phyloP scores from a whole-genome alignment of 2,113 vertebrate species.

The Cricetomys ansorgei region DNA sequence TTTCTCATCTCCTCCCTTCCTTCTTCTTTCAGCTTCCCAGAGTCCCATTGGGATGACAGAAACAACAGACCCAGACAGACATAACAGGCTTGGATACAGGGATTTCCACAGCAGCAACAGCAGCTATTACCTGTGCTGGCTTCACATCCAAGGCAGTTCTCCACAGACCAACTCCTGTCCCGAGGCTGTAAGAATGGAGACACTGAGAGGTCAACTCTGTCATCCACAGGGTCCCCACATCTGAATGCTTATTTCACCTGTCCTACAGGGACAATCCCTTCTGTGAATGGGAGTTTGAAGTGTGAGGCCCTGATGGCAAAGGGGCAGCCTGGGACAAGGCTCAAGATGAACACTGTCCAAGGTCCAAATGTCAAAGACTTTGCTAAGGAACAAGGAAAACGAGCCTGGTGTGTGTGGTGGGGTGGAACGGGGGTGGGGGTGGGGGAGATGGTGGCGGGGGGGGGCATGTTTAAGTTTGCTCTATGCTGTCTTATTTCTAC shows the following conservation, averaged over 20 bases:
- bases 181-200: neutral
- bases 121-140: neutral
- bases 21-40: neutral
- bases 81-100: neutral
- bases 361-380: neutral
- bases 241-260: no score
- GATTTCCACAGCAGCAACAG: no score
- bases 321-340: neutral
- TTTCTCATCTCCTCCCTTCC: neutral
- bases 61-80: neutral
- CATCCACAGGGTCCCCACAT: neutral
- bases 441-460: no score
- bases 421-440: no score
- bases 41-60: no score
- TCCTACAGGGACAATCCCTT: neutral
- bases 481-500: neutral
- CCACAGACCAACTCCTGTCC: neutral
- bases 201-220: neutral
- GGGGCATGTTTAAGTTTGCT: no score
- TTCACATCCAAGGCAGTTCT: neutral
- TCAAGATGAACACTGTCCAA: no score
- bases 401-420: neutral
- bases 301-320: neutral
- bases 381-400: no score
- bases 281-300: neutral